These are phyloP conservation scores for Amphipyra tragopoginis DNA, from an alignment of 2,888 invertebrate species.

Conservation along the genomic window DNA sequence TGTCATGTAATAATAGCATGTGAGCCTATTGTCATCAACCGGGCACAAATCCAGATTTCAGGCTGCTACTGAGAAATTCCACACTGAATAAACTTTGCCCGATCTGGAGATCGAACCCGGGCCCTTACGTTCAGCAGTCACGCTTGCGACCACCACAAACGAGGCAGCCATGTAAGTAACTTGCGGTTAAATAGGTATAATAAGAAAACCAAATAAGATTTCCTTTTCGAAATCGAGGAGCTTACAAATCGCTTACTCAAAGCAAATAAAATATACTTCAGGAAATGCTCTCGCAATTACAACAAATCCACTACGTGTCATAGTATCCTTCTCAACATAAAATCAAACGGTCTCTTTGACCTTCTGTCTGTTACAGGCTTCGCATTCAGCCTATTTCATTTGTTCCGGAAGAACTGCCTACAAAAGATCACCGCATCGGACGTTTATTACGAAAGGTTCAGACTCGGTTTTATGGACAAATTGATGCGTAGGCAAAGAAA, in stretches of 20 bases:
- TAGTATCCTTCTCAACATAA: constrained; percentile 46
- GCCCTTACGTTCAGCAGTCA: too few relatives aligned
- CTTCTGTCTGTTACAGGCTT: constrained; percentile 43
- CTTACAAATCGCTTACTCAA: constrained; percentile 17
- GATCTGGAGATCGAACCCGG: too few relatives aligned
- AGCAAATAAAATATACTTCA: constrained; percentile 31
- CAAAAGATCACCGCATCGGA: constrained; percentile 58
- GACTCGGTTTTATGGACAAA: constrained; percentile 58
- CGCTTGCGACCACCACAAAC: too few relatives aligned
- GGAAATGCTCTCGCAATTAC: constrained; percentile 29
- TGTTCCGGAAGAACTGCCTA: constrained; percentile 50
- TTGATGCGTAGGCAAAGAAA: constrained; percentile 63
- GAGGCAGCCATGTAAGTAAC: too few relatives aligned
- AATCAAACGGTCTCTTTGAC: constrained; percentile 56
- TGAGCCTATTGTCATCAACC: too few relatives aligned
- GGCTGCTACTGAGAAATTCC: too few relatives aligned
- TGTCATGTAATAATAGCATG: too few relatives aligned
- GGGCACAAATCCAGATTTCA: too few relatives aligned
- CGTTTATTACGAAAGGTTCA: constrained; percentile 58
- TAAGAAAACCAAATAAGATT: constrained; percentile 2
- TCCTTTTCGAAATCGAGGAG: constrained; percentile 2
- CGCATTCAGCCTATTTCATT: constrained; percentile 51
- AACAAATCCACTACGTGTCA: constrained; percentile 38
- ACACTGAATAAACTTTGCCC: too few relatives aligned
- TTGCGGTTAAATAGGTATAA: background rate